Percentiles rank a stretch among this genome's conserved stretches.
phyloP scores from a whole-genome alignment of 1,140 invertebrate species.

The Hyles vespertilio region DNA sequence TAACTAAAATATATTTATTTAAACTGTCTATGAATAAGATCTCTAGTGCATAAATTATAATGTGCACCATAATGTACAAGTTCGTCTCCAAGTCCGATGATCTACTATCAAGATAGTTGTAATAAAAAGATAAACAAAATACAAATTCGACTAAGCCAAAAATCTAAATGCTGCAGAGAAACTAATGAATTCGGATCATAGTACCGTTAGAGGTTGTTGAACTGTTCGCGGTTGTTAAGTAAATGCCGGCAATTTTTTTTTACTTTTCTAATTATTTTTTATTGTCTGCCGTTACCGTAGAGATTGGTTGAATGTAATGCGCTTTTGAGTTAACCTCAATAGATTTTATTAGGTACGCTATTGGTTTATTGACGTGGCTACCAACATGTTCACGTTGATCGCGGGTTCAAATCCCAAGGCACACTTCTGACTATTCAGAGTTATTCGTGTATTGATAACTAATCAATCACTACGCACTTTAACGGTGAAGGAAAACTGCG shows the following conservation, averaged over 20 bases:
- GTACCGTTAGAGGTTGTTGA: constrained; percentile 63
- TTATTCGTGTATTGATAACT: no score
- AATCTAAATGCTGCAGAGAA: constrained; percentile 11
- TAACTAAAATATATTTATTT: no score
- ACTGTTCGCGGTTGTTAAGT: constrained; percentile 39
- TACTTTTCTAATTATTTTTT: constrained; percentile 15
- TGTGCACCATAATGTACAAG: no score
- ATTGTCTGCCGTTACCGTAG: constrained; percentile 8
- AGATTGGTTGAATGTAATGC: not conserved
- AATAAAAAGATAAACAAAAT: not conserved
- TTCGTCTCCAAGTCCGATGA: no score
- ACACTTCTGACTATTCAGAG: no score
- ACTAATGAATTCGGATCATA: constrained; percentile 50
- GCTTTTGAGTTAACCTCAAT: no score
- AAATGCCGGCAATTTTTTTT: constrained; percentile 33
- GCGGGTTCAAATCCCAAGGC: no score
- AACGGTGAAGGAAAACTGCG: no score
- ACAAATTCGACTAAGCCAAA: not conserved
- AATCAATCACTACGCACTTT: no score
- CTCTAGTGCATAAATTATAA: no score
- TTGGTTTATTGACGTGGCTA: not conserved
- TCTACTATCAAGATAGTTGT: not conserved
- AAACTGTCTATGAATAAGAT: no score
- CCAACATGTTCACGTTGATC: not conserved
- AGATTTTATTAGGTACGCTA: not conserved